Evolutionary conservation across 2,797 vertebrate species (phyloP).

Genomic region (Hozukius guyotensis): DNA sequence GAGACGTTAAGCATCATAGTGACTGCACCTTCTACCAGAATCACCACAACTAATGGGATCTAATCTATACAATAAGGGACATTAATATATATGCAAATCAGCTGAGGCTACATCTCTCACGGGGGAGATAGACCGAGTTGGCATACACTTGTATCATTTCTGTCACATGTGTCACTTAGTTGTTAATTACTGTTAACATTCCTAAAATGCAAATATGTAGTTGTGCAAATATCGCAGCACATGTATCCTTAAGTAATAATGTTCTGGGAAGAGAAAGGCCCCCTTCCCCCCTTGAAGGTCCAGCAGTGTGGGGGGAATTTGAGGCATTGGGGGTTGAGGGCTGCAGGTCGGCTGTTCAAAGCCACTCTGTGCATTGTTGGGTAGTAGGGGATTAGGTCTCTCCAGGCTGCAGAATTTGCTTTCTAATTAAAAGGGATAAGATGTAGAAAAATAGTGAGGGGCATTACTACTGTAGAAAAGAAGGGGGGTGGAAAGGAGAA

Average conservation of each 20-base stretch:
- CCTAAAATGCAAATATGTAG: slow-evolving; percentile 74
- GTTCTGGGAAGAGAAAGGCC: slow-evolving; percentile 54
- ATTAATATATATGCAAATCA: slow-evolving; percentile 91
- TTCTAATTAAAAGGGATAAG: slow-evolving; percentile 99
- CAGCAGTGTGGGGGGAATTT: slow-evolving; percentile 67
- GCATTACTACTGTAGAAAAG: slow-evolving; percentile 84
- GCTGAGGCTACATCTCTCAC: slow-evolving; percentile 71
- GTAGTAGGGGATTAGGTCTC: slow-evolving; percentile 99
- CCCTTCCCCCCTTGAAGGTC: slow-evolving; percentile 65
- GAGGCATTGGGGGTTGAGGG: slow-evolving; percentile 79
- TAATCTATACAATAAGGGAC: slow-evolving; percentile 88
- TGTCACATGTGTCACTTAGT: slow-evolving; percentile 74
- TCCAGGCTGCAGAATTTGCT: slow-evolving; percentile 99
- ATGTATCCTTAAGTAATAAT: slow-evolving; percentile 69
- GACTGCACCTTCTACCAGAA: slow-evolving; percentile 83
- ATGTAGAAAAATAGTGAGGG: slow-evolving; percentile 87
- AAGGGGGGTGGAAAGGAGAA: slow-evolving; percentile 87
- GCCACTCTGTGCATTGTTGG: slow-evolving; percentile 99
- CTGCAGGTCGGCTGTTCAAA: slow-evolving; percentile 95
- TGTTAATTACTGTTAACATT: slow-evolving; percentile 78
- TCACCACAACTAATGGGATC: slow-evolving; percentile 90
- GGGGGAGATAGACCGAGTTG: slow-evolving; percentile 60
- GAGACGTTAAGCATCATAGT: slow-evolving; percentile 78
- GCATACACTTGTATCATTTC: slow-evolving; percentile 66
- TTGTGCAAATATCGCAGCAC: slow-evolving; percentile 61